These are phyloP conservation scores for Mesocricetus auratus DNA, from an alignment of 2,113 vertebrate genomes.

Conservation along the genomic window DNA sequence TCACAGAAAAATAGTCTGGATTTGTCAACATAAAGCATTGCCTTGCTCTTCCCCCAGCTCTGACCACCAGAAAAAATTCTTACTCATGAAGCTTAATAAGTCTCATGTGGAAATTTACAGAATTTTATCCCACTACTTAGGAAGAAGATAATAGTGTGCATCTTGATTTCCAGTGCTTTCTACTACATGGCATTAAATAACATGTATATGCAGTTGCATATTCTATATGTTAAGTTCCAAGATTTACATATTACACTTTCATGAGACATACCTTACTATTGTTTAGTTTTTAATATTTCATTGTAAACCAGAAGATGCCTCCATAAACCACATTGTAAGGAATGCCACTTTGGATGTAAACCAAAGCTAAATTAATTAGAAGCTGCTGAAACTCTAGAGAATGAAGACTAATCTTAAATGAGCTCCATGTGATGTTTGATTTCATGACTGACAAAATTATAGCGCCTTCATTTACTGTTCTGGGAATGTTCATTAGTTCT, in stretches of 20 bases:
- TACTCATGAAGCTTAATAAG: constrained; percentile 23
- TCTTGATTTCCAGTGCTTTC: neutral
- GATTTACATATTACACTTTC: constrained; percentile 44
- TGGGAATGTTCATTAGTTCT: constrained; percentile 87
- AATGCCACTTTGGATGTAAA: constrained; percentile 74
- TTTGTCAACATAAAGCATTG: neutral
- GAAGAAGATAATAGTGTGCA: constrained; percentile 24
- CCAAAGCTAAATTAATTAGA: constrained; percentile 85
- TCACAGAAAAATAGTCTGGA: neutral
- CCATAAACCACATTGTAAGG: constrained; percentile 57
- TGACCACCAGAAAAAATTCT: neutral
- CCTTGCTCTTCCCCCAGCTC: neutral
- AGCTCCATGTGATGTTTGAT: constrained; percentile 80
- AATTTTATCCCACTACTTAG: constrained; percentile 10
- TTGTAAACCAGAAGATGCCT: constrained; percentile 59
- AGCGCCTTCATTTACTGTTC: constrained; percentile 81
- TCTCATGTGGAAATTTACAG: neutral
- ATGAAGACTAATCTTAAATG: constrained; percentile 83
- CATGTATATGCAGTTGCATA: constrained; percentile 28
- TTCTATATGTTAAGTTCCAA: constrained; percentile 31
- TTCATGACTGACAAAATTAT: constrained; percentile 81
- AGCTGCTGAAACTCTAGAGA: constrained; percentile 84
- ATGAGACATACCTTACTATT: constrained; percentile 8
- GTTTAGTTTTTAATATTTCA: constrained; percentile 71
- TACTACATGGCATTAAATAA: constrained; percentile 52